phyloP scores from a whole-genome alignment of 2,797 vertebrate species.

The Schizopygopsis pylzovi region DNA sequence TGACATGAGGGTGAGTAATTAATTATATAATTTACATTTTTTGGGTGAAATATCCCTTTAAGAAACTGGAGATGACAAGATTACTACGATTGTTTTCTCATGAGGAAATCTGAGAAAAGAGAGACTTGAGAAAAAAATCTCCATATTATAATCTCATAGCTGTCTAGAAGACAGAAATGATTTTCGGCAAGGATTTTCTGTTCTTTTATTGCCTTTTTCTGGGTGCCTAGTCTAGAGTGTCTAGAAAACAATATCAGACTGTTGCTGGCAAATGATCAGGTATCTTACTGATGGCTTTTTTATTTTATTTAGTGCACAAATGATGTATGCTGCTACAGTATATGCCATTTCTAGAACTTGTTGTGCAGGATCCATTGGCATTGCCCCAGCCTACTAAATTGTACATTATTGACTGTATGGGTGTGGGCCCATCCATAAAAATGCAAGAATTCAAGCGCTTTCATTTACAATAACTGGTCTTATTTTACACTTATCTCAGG shows the following conservation, averaged over 20 bases:
- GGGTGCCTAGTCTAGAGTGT: background rate
- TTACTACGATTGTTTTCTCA: background rate
- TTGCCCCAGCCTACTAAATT: background rate
- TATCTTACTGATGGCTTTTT: slow-evolving; percentile 2
- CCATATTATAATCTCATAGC: background rate
- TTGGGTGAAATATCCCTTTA: background rate
- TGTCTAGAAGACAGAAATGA: background rate
- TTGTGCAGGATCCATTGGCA: background rate
- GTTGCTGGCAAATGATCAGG: slow-evolving; percentile 9
- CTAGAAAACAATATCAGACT: slow-evolving; percentile 16
- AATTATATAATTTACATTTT: background rate
- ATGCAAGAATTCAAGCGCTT: background rate
- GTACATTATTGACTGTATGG: background rate
- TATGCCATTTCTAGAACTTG: background rate
- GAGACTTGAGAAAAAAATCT: background rate
- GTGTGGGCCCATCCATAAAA: slow-evolving; percentile 18
- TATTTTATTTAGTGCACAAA: background rate
- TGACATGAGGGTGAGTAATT: background rate
- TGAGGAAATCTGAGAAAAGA: background rate
- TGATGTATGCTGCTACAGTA: background rate
- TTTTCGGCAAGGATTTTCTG: background rate
- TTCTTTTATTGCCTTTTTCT: background rate
- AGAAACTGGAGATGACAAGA: background rate
- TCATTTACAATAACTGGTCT: background rate
- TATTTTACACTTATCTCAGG: slow-evolving; percentile 4